Evolutionary conservation across 1,140 invertebrate genomes (phyloP), one percentile per base, ranked within the genome.

Genomic region (Drosophila novamexicana): DNA sequence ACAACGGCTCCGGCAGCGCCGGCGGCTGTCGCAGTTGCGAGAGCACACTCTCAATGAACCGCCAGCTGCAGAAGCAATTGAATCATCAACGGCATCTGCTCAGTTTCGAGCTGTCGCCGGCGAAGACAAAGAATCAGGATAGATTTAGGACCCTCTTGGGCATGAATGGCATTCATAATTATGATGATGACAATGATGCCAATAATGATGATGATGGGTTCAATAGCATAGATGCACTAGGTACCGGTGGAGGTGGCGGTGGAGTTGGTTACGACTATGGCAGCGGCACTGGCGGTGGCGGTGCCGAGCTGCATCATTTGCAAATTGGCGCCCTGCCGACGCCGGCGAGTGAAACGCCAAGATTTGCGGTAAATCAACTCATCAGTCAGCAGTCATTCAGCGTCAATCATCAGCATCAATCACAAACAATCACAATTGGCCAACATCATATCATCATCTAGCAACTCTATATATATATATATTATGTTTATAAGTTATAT

Each of bases 301-400:
- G 64, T 69, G 77, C 81, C 56, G 81, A 89, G 70, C 64, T 89
- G 75, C 84, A 89, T 54, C 81, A 89, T 64, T 80, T 92, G 77
- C 88, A 91, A 85, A 91, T 92, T 84, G 92, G 91, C 76, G 91
- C 91, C 70, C 79, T 92, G 77, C 92, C 92, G 66, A 92, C 92
- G 75, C 92, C 92, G 79, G 92, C 92, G 78, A 91, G 91, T 79
- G 91, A 91, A 80, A 92, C 88, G 72, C 83, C 92, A 65, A 74
- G 84, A 92, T 91, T 92, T 90, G 92, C 92, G 92, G 92, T 92
- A 92, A 92, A 89, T 88, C 84, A 88, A 89, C 73, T 77, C 78
- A 80, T 81, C 84, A 86, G 70, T 65, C 81, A 81, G 65, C 34
- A 50, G 49, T 65, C 62, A 37, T 57, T 81, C 79, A 81, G 75